phyloP scores from a whole-genome alignment of 2,797 vertebrate species.

The Cynopterus sphinx region DNA sequence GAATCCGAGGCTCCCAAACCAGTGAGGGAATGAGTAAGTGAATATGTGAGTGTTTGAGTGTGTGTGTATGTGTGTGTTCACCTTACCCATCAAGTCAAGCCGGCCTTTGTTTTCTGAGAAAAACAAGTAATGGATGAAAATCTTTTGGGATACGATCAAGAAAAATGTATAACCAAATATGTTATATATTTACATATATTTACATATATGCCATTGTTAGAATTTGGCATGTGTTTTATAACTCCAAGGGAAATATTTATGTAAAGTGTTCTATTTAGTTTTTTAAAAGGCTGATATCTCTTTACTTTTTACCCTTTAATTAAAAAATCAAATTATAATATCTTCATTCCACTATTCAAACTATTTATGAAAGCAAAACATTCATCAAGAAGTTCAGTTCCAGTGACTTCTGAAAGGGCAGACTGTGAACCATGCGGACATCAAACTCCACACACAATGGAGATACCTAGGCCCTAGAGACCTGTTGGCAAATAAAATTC shows the following conservation, averaged over 20 bases:
- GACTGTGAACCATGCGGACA: not conserved
- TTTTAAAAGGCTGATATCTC: not conserved
- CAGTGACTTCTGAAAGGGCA: not conserved
- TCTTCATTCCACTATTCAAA: conserved; percentile 9
- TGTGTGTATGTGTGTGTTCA: not conserved
- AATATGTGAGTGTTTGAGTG: no score
- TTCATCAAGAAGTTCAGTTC: not conserved
- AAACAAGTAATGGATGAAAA: conserved; percentile 21
- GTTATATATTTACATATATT: not conserved
- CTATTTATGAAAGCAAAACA: conserved; percentile 19
- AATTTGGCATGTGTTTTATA: not conserved
- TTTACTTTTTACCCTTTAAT: conserved; percentile 18
- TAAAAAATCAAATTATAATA: conserved; percentile 40
- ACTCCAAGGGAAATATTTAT: conserved; percentile 3
- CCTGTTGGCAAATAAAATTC: not conserved
- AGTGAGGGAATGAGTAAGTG: not conserved
- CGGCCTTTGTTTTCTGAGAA: conserved; percentile 49
- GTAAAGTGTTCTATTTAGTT: not conserved
- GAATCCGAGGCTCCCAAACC: not conserved
- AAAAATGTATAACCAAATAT: not conserved
- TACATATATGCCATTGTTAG: not conserved
- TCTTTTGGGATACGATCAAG: conserved; percentile 25
- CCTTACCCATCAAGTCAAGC: conserved; percentile 33
- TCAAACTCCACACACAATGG: not conserved
- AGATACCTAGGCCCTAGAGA: not conserved